These are phyloP conservation scores for Pollenia amentaria DNA, from an alignment of 2,888 invertebrate genomes.

Conservation along the genomic window DNA sequence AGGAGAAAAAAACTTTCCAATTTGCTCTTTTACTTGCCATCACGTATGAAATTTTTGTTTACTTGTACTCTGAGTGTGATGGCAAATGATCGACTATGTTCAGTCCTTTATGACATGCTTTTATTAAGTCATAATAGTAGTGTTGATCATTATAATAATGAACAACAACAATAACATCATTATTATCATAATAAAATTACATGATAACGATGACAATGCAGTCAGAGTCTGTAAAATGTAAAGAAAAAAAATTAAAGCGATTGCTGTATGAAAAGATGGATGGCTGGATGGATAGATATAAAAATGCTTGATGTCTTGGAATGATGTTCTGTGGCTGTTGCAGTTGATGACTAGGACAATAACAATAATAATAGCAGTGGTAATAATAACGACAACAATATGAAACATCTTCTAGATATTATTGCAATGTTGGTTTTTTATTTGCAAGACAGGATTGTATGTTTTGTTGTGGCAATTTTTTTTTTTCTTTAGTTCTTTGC, in stretches of 20 bases:
- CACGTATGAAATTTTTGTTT: constrained; percentile 42
- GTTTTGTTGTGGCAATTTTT: not conserved
- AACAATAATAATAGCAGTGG: constrained; percentile 41
- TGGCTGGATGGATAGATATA: constrained; percentile 6
- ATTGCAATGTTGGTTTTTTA: constrained; percentile 13
- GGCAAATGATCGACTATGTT: constrained; percentile 67
- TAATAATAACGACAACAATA: constrained; percentile 43
- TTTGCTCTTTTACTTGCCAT: constrained; percentile 3
- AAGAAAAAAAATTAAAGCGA: not conserved
- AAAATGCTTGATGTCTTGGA: constrained; percentile 13
- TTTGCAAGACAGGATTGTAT: too few relatives aligned
- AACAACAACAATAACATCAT: constrained; percentile 42
- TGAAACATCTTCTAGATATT: constrained; percentile 19
- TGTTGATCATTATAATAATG: constrained; percentile 69
- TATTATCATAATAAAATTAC: constrained; percentile 44
- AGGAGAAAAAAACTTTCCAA: not conserved
- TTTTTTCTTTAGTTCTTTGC: not conserved
- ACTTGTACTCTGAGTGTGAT: constrained; percentile 27
- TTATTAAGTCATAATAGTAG: constrained; percentile 74
- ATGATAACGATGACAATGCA: constrained; percentile 66
- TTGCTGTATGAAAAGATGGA: constrained; percentile 55
- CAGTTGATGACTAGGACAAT: constrained; percentile 59
- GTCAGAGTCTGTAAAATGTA: constrained; percentile 41
- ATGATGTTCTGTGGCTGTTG: constrained; percentile 14
- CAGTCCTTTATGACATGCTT: constrained; percentile 74